Evolutionary conservation across 2,113 vertebrate species (phyloP).

Genomic region (Syrrhaptes paradoxus): DNA sequence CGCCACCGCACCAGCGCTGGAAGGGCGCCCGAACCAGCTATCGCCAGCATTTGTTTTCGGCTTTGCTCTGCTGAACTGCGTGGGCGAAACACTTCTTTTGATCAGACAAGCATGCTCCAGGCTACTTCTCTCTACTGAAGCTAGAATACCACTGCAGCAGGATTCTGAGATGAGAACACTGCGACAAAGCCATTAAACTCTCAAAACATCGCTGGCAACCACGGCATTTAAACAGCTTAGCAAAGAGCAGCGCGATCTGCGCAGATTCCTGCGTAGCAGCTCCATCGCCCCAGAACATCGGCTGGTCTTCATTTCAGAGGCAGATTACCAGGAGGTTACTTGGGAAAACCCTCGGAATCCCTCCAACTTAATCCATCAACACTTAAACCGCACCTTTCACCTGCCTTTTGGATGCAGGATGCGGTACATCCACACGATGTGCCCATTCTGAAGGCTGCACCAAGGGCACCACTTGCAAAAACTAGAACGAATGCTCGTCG

Average conservation of each 20-base stretch:
- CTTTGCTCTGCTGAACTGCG: neutral
- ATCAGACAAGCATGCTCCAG: neutral
- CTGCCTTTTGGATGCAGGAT: accelerated
- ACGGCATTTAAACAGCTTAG: neutral
- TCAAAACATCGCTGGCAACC: neutral
- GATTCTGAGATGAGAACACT: neutral
- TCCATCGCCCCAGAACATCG: neutral
- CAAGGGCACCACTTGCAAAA: neutral
- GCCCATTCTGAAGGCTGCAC: neutral
- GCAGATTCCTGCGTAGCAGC: neutral
- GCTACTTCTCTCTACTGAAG: neutral
- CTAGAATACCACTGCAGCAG: accelerated
- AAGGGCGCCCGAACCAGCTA: neutral
- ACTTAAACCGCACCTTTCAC: neutral
- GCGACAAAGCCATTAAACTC: neutral
- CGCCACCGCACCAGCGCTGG: neutral
- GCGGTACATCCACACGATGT: accelerated
- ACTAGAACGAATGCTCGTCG: neutral
- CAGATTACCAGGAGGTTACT: neutral
- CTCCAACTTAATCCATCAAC: neutral
- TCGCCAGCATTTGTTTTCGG: neutral
- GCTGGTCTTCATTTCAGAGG: neutral
- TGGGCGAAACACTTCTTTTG: neutral
- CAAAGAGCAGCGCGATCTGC: accelerated
- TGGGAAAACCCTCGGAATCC: neutral